Conservation (phyloP, 2,113 vertebrate species). For the Ochotona princeps region DNA sequence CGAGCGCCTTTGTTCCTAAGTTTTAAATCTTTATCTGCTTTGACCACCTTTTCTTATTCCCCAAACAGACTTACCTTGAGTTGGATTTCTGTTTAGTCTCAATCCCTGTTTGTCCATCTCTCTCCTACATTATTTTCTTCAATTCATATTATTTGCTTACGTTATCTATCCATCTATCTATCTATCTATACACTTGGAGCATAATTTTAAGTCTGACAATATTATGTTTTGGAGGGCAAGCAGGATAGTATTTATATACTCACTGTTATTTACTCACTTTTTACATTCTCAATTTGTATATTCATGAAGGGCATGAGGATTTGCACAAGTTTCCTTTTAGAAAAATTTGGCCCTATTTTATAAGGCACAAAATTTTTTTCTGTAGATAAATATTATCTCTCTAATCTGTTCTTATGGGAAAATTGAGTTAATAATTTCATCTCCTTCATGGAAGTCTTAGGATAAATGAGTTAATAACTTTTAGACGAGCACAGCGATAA, state of each 20-base stretch:
- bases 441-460: not conserved
- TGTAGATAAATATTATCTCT: not conserved
- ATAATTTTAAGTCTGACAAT: constrained; percentile 22
- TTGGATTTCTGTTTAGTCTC: not conserved
- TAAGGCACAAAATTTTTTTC: not conserved
- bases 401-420: not conserved
- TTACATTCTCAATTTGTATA: not conserved
- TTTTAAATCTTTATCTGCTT: constrained; percentile 2
- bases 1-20: not conserved
- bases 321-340: not conserved
- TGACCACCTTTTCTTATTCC: not conserved
- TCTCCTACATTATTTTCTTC: not conserved
- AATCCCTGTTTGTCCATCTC: not conserved
- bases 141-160: not conserved
- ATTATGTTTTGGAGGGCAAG: not conserved
- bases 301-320: not conserved
- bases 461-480: not conserved
- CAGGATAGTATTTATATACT: not conserved
- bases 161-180: not conserved
- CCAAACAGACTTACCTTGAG: constrained; percentile 5
- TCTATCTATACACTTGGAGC: not conserved
- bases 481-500: constrained; percentile 27
- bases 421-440: not conserved
- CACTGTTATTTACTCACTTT: not conserved
- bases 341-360: not conserved